These are phyloP conservation scores for Cheirogaleus major DNA, from an alignment of 2,797 vertebrate species.

Conservation along the genomic window DNA sequence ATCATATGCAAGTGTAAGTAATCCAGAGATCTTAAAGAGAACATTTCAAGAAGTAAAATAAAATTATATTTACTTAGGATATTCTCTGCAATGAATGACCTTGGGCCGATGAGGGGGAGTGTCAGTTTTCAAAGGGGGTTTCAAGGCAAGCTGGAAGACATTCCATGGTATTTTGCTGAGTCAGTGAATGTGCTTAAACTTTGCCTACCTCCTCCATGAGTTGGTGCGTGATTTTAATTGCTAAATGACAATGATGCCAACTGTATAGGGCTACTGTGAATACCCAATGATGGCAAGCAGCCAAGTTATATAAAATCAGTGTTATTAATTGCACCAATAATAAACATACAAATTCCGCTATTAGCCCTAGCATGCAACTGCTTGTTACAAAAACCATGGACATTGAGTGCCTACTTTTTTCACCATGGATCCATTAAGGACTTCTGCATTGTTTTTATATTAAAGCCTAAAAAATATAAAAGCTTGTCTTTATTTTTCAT, in stretches of 20 bases:
- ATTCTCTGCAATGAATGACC: neutral
- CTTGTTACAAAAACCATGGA: neutral
- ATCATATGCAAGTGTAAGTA: neutral
- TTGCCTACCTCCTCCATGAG: neutral
- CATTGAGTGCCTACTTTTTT: neutral
- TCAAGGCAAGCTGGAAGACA: neutral
- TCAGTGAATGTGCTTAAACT: neutral
- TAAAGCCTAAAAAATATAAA: neutral
- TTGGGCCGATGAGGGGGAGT: neutral
- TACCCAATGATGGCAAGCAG: neutral
- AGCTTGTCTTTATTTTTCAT: conserved; percentile 51
- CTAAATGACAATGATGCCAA: neutral
- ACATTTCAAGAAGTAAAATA: neutral
- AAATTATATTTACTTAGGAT: neutral
- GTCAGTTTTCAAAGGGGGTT: neutral
- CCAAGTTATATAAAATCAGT: neutral
- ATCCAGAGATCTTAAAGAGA: neutral
- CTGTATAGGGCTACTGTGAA: neutral
- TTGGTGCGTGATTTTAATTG: neutral
- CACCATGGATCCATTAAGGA: neutral
- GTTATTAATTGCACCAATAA: neutral
- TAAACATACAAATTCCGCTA: neutral
- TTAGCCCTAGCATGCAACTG: neutral
- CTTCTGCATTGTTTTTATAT: conserved; percentile 4
- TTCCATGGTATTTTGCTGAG: neutral